Conservation (phyloP, 2,797 vertebrate species). For the Triplophysa yarkandensis region DNA sequence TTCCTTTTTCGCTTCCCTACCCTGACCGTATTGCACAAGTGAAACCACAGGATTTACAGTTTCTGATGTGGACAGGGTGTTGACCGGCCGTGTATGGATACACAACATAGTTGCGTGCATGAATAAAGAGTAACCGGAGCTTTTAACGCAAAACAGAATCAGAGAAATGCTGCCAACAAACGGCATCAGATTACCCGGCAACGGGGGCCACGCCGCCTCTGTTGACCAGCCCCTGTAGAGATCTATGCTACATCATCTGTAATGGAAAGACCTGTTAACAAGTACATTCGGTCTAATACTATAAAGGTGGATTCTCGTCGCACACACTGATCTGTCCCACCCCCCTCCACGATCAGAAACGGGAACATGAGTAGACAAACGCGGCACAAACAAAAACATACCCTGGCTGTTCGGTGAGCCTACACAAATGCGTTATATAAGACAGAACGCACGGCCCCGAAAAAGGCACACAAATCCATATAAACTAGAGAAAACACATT, state of each 20-base stretch:
- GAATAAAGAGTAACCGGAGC: constrained; percentile 25
- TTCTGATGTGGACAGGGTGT: constrained; percentile 66
- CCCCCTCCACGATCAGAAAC: constrained; percentile 12
- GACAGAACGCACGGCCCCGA: constrained; percentile 90
- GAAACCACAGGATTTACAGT: constrained; percentile 60
- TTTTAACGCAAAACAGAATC: constrained; percentile 3
- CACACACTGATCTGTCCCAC: constrained; percentile 20
- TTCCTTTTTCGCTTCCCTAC: constrained; percentile 77
- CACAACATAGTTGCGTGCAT: constrained; percentile 53
- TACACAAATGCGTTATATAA: constrained; percentile 87
- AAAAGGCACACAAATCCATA: constrained; percentile 78
- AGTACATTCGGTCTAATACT: constrained; percentile 42
- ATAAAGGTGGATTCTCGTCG: constrained; percentile 48
- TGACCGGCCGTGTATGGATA: constrained; percentile 43
- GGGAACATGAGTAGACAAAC: constrained; percentile 65
- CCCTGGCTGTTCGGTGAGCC: constrained; percentile 74
- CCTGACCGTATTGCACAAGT: constrained; percentile 72
- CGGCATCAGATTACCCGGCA: constrained; percentile 53
- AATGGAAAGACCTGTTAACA: constrained; percentile 49
- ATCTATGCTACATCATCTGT: constrained; percentile 34
- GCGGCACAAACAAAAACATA: constrained; percentile 68
- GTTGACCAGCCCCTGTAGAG: constrained; percentile 42
- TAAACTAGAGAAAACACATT: constrained; percentile 75
- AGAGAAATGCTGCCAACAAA: constrained; percentile 28
- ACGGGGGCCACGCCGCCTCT: constrained; percentile 16